Percentiles rank a stretch among this genome's conserved stretches.
Conservation (phyloP, 2,113 vertebrate genomes). For the Aramus guarauna region DNA sequence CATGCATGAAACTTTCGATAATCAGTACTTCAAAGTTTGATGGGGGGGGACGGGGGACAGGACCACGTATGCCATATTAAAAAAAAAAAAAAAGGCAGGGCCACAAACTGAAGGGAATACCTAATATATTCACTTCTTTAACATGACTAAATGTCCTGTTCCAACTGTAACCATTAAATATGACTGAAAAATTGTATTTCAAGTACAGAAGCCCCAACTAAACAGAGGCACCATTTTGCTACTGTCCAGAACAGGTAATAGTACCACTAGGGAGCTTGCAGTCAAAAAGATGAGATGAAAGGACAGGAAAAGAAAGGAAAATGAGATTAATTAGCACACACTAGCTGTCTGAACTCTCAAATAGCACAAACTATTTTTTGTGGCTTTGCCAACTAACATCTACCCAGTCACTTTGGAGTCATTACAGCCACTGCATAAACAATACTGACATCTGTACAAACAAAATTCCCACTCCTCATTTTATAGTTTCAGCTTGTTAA, state of each 20-base stretch:
- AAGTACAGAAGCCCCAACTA: background rate
- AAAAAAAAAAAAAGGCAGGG: background rate
- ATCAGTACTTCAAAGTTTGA: background rate
- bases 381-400: background rate
- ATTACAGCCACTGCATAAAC: background rate
- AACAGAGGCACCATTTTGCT: background rate
- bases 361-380: accelerated
- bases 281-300: background rate
- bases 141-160: background rate
- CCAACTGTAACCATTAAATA: background rate
- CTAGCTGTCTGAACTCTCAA: background rate
- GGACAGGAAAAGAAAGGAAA: background rate
- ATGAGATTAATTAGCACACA: background rate
- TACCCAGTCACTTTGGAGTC: background rate
- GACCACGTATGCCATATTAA: background rate
- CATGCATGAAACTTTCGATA: background rate
- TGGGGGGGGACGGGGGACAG: too few species aligned
- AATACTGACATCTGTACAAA: background rate
- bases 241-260: background rate
- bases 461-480: background rate
- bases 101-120: background rate
- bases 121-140: background rate
- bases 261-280: background rate
- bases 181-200: background rate
- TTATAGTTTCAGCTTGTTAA: background rate